A percentile compares a stretch with the other conserved stretches of the same genome.
Conservation (phyloP, 2,797 vertebrate genomes). For the Selene dorsalis region DNA sequence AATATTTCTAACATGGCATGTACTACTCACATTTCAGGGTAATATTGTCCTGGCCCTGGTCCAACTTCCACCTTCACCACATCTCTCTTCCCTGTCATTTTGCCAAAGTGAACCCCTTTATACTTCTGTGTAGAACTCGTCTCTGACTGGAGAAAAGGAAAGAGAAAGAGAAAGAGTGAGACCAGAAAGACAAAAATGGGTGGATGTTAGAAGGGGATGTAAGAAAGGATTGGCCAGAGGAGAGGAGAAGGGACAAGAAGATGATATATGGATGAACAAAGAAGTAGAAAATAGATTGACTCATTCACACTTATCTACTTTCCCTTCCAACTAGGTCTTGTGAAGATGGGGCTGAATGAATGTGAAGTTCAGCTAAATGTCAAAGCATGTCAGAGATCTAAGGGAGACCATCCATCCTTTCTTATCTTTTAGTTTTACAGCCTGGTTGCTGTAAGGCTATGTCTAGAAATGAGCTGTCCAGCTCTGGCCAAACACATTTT, state of each 20-base stretch:
- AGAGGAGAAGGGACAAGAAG: not conserved
- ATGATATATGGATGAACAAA: conserved; percentile 30
- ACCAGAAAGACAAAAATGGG: conserved; percentile 17
- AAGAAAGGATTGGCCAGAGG: conserved; percentile 15
- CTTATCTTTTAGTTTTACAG: conserved; percentile 64
- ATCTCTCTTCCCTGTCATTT: conserved; percentile 72
- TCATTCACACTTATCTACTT: conserved; percentile 56
- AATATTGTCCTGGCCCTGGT: conserved; percentile 81
- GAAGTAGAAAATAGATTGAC: conserved; percentile 35
- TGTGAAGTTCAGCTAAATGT: conserved; percentile 69
- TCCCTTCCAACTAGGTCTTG: conserved; percentile 37
- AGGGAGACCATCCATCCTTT: conserved; percentile 48
- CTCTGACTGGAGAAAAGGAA: conserved; percentile 61
- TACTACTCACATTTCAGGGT: conserved; percentile 76
- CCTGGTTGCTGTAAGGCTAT: conserved; percentile 31
- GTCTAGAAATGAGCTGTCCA: conserved; percentile 37
- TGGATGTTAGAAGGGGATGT: conserved; percentile 2
- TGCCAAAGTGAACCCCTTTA: conserved; percentile 83
- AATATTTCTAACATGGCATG: not conserved
- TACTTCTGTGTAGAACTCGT: conserved; percentile 70
- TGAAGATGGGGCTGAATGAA: conserved; percentile 60
- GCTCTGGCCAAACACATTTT: conserved; percentile 12
- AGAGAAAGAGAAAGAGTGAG: not conserved
- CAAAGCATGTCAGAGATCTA: conserved; percentile 59
- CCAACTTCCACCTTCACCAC: conserved; percentile 54